phyloP scores from a whole-genome alignment of 2,888 invertebrate genomes.

The Scelioninae gen. 1 region DNA sequence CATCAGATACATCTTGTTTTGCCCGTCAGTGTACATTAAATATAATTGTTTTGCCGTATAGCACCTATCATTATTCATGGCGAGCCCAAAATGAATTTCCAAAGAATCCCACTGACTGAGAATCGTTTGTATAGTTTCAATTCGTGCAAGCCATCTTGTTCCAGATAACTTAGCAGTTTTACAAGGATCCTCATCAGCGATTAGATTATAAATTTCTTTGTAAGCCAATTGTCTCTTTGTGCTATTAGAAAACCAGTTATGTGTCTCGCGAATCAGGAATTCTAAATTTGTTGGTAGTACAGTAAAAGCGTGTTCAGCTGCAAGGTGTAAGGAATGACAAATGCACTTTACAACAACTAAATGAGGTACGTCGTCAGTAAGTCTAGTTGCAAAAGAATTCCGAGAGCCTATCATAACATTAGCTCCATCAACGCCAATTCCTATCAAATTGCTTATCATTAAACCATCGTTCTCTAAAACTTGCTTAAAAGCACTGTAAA shows the following conservation, averaged over 20 bases:
- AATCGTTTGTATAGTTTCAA: conserved; percentile 43
- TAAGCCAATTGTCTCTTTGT: conserved; percentile 73
- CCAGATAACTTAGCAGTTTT: conserved; percentile 50
- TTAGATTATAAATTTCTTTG: conserved; percentile 61
- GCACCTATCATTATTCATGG: conserved; percentile 66
- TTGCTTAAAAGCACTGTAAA: conserved; percentile 40
- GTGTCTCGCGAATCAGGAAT: conserved; percentile 72
- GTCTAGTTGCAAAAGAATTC: conserved; percentile 62
- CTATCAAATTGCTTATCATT: conserved; percentile 69
- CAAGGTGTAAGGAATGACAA: conserved; percentile 70
- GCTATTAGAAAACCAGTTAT: conserved; percentile 75
- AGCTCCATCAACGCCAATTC: conserved; percentile 61
- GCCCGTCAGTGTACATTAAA: conserved; percentile 55
- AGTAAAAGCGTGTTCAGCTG: conserved; percentile 65
- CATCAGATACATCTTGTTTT: conserved; percentile 68
- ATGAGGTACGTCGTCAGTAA: conserved; percentile 42
- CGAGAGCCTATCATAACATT: conserved; percentile 72
- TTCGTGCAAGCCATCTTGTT: conserved; percentile 53
- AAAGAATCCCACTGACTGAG: conserved; percentile 75
- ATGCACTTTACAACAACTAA: conserved; percentile 51
- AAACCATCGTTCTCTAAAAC: conserved; percentile 67
- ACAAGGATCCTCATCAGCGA: conserved; percentile 32
- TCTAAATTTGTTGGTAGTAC: conserved; percentile 69
- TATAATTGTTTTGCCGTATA: conserved; percentile 64
- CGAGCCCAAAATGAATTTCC: conserved; percentile 71